These are phyloP conservation scores for Thyatira batis DNA, from an alignment of 2,888 invertebrate genomes.

Conservation along the genomic window DNA sequence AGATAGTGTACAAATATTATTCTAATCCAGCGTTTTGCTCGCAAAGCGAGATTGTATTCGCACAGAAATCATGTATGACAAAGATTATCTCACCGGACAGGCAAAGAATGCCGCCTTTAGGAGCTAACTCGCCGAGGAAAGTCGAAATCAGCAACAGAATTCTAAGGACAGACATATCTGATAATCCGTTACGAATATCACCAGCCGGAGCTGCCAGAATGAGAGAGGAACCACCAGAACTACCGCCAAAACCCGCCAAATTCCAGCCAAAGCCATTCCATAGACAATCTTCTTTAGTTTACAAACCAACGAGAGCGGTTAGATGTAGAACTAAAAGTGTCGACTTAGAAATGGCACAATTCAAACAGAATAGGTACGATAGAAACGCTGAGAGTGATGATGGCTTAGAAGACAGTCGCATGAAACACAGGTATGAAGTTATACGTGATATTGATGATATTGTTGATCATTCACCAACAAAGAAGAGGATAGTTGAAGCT, in stretches of 20 bases:
- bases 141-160: conserved; percentile 63
- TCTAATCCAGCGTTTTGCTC: conserved; percentile 91
- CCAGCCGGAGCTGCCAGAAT: conserved; percentile 47
- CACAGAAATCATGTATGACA: conserved; percentile 65
- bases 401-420: conserved; percentile 61
- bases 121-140: conserved; percentile 75
- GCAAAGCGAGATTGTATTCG: conserved; percentile 85
- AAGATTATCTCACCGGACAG: conserved; percentile 57
- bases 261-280: conserved; percentile 64
- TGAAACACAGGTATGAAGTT: conserved; percentile 79
- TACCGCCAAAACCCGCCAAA: conserved; percentile 72
- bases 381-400: conserved; percentile 62
- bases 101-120: conserved; percentile 67
- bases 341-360: conserved; percentile 75
- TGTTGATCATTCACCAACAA: conserved; percentile 72
- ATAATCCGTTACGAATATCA: conserved; percentile 70
- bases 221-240: conserved; percentile 67
- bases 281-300: conserved; percentile 71
- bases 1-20: conserved; percentile 85
- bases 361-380: conserved; percentile 56
- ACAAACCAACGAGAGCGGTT: conserved; percentile 73
- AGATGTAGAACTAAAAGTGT: conserved; percentile 67
- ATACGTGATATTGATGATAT: conserved; percentile 74
- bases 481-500: conserved; percentile 73
- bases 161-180: conserved; percentile 73